Evolutionary conservation across 2,113 vertebrate genomes (phyloP).

Genomic region (Dipodomys stephensi): DNA sequence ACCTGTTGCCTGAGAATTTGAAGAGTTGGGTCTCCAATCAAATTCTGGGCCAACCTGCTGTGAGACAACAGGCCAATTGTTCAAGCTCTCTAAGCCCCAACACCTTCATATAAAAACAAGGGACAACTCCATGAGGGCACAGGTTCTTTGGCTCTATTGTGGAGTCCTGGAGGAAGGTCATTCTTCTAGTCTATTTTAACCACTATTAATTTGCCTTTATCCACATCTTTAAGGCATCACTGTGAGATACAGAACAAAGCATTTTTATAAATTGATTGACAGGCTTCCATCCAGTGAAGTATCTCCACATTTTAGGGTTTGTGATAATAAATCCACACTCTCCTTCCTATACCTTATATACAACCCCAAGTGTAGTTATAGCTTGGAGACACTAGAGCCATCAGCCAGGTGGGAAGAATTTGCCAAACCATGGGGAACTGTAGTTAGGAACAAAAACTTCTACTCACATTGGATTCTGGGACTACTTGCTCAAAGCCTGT

Average conservation of each 20-base stretch:
- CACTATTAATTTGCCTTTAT: neutral
- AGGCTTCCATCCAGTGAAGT: neutral
- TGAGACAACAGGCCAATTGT: neutral
- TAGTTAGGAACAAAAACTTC: neutral
- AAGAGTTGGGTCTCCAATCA: neutral
- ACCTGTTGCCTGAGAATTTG: neutral
- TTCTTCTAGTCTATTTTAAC: neutral
- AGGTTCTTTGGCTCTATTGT: neutral
- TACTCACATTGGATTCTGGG: neutral
- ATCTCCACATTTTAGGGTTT: neutral
- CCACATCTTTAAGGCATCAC: neutral
- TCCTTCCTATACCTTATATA: neutral
- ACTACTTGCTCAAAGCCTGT: neutral
- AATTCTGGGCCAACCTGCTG: neutral
- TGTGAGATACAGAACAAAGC: neutral
- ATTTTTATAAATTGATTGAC: neutral
- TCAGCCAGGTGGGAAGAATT: neutral
- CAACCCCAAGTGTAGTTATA: neutral
- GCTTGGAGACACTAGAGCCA: neutral
- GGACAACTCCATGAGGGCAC: neutral
- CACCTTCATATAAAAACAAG: neutral
- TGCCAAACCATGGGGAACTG: neutral
- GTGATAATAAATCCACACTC: neutral
- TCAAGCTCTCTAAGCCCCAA: neutral
- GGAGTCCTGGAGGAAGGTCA: neutral